phyloP scores from a whole-genome alignment of 1,140 invertebrate genomes.

The Drosophila guanche region DNA sequence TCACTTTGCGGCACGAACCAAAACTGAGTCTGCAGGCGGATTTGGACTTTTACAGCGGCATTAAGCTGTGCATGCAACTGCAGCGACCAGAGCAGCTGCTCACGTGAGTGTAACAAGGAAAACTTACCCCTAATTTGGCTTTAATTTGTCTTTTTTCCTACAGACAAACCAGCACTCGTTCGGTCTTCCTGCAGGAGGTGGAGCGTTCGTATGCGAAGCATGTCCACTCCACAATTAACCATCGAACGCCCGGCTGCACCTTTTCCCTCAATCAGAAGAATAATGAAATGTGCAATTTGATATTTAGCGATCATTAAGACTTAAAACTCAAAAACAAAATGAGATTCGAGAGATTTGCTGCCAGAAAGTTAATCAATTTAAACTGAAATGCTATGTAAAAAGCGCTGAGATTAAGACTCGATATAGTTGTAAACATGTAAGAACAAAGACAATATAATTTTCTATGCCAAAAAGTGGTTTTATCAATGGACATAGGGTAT shows the following conservation, averaged over 20 bases:
- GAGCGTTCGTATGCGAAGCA: slow-evolving; percentile 56
- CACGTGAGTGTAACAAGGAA: slow-evolving; percentile 84
- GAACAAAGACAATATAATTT: slow-evolving; percentile 42
- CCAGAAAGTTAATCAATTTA: slow-evolving; percentile 21
- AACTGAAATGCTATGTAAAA: slow-evolving; percentile 28
- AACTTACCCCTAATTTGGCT: not conserved
- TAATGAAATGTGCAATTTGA: slow-evolving; percentile 89
- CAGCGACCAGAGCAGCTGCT: slow-evolving; percentile 88
- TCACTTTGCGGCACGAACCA: slow-evolving; percentile 88
- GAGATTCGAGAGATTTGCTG: slow-evolving; percentile 25
- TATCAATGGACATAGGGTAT: too few species aligned
- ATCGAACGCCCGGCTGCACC: slow-evolving; percentile 87
- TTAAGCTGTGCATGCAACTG: slow-evolving; percentile 92
- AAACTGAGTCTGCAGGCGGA: slow-evolving; percentile 90
- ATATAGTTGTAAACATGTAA: slow-evolving; percentile 45
- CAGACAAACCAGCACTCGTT: slow-evolving; percentile 55
- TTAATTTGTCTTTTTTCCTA: not conserved
- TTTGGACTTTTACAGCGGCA: slow-evolving; percentile 90
- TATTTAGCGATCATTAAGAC: slow-evolving; percentile 31
- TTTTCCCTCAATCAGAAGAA: slow-evolving; percentile 92
- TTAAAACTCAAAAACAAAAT: slow-evolving; percentile 6
- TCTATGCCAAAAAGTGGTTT: not conserved
- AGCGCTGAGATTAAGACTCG: slow-evolving; percentile 63
- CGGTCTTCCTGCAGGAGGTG: slow-evolving; percentile 52
- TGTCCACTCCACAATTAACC: slow-evolving; percentile 39